Evolutionary conservation across 2,113 vertebrate species (phyloP).

Genomic region (Ginglymostoma cirratum): DNA sequence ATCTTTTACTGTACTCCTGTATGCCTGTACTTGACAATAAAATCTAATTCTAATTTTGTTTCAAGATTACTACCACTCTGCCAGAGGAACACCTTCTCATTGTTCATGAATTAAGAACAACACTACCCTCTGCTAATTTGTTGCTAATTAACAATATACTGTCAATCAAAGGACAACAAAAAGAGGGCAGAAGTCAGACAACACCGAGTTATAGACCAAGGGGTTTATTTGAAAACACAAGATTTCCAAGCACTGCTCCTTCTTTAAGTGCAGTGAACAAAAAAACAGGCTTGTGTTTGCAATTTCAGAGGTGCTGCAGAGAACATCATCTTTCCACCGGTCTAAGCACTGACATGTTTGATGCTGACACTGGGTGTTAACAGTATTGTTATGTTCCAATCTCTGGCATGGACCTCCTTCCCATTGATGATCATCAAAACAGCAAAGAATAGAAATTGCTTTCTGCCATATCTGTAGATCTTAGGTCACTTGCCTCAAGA

Average conservation of each 20-base stretch:
- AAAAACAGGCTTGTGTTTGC: background rate
- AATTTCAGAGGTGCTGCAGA: background rate
- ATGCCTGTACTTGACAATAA: too few relatives aligned
- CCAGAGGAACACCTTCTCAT: too few relatives aligned
- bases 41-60: too few relatives aligned
- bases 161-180: background rate
- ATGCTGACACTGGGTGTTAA: background rate
- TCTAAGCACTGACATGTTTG: background rate
- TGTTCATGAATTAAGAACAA: background rate
- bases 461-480: background rate
- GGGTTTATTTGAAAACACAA: background rate
- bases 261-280: background rate
- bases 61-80: too few relatives aligned
- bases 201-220: background rate
- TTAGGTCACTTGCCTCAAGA: background rate
- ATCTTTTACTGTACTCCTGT: too few relatives aligned
- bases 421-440: background rate
- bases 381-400: background rate
- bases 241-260: too few relatives aligned
- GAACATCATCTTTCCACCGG: background rate
- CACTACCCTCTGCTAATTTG: background rate
- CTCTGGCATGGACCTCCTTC: background rate
- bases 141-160: background rate
- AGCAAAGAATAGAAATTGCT: background rate
- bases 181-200: too few relatives aligned